A percentile compares a stretch with the other conserved stretches of the same genome.
Conservation (phyloP, 2,797 vertebrate species). For the Tokudaia muenninki region DNA sequence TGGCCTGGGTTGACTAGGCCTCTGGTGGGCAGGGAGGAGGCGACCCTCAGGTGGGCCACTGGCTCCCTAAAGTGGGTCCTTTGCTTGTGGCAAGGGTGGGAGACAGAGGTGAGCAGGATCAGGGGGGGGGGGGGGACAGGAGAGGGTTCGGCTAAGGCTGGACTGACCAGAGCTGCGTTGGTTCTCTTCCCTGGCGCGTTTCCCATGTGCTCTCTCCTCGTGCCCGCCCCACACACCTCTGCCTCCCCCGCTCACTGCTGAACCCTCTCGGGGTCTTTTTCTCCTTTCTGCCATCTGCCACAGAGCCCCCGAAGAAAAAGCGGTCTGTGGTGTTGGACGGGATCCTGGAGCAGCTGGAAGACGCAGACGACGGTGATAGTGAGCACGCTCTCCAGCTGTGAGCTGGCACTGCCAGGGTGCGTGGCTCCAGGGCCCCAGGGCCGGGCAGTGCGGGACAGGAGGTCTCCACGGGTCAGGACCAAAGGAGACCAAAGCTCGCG, state of each 20-base stretch:
- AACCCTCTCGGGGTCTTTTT: conserved; percentile 24
- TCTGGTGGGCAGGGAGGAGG: neutral
- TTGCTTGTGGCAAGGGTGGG: neutral
- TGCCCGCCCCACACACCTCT: neutral
- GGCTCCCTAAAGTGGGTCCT: no score
- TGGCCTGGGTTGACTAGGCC: neutral
- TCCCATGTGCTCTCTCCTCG: fast-evolving
- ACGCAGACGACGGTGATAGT: conserved; percentile 80
- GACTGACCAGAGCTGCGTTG: neutral
- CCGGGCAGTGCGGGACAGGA: neutral
- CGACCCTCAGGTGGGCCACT: neutral
- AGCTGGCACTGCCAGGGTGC: conserved; percentile 46
- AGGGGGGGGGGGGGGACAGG: neutral
- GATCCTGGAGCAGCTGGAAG: conserved; percentile 94
- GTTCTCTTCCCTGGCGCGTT: no score
- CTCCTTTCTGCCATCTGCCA: conserved; percentile 64
- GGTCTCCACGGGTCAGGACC: neutral
- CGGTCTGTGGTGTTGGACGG: conserved; percentile 91
- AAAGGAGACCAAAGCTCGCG: neutral
- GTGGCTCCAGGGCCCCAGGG: neutral
- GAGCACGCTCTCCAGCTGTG: conserved; percentile 69
- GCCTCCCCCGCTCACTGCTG: neutral
- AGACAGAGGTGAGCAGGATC: neutral
- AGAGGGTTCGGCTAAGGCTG: neutral
- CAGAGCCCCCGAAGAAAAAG: conserved; percentile 92